Evolutionary conservation across 1,140 invertebrate species (phyloP), one percentile per base, ranked within the genome.

Genomic region (Vollenhovia emeryi): DNA sequence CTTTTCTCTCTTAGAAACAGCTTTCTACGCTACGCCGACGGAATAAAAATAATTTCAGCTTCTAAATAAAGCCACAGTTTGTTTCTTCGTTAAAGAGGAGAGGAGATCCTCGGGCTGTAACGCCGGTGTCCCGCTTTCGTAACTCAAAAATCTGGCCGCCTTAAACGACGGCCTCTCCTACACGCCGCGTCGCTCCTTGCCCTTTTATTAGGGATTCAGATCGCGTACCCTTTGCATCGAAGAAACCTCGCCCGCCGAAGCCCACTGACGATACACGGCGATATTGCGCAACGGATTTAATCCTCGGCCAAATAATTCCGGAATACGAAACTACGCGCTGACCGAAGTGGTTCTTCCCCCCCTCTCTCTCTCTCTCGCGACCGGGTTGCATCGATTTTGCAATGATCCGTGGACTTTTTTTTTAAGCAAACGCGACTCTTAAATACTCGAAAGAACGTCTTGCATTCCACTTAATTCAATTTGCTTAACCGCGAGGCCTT

Each of bases 141-240:
- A 43, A 80, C 1, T 69, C n/a, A 40, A 71, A 69, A 71, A 43
- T 82, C 50, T 43, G 50, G 36, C 45, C 27, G 7, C 7, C 36
- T 82, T 71, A 57, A 69, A 59, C 13, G 48, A 8, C 43, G 21
- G 68, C n/a, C 50, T 24, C 48, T 57, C 33, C 33, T 57, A 11
- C 11, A 18, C 24, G 5, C 13, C 11, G 15, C 6, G 36, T n/a
- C 27, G 40, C n/a, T 40, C 30, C 21, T 45, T 24, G 78, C 85
- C 82, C 74, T 88, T 87, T 88, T 85, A 88, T 55, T 59, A 71
- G 50, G 24, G n/a, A 88, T 80, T 87, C 87, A 69, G 52, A 33
- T 75, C 59, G 68, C 60, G 33, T 66, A 66, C 82, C 82, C 40
- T 69, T 80, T 68, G 50, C 55, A 74, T 84, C 68, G 64, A 45